These are phyloP conservation scores for Ceratina japonica DNA, from an alignment of 1,140 invertebrate species.

Conservation along the genomic window DNA sequence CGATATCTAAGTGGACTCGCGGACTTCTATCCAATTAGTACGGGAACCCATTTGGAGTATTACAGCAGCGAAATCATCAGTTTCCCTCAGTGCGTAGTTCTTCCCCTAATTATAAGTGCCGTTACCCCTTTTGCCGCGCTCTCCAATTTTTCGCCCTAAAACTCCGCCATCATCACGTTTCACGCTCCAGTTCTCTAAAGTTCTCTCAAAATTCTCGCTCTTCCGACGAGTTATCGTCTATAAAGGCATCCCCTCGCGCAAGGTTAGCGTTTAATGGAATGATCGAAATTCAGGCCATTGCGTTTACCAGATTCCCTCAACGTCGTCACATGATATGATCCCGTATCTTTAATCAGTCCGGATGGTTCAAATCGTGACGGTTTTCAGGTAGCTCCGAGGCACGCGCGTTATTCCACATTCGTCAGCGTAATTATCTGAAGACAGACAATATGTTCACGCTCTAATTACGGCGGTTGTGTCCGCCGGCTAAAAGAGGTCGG, in stretches of 20 bases:
- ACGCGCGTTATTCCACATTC: slow-evolving; percentile 52
- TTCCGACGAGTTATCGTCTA: background rate
- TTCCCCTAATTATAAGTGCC: background rate
- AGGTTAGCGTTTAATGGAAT: background rate
- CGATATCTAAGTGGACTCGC: background rate
- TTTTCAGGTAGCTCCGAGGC: background rate
- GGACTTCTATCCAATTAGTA: background rate
- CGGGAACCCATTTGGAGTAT: background rate
- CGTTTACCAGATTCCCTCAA: background rate
- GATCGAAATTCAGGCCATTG: background rate
- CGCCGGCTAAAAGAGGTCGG: slow-evolving; percentile 12
- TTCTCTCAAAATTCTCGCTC: background rate
- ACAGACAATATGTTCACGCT: slow-evolving; percentile 59
- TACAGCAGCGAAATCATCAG: background rate
- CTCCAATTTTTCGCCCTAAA: slow-evolving; percentile 5
- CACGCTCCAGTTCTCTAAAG: background rate
- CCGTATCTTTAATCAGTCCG: slow-evolving; percentile 11
- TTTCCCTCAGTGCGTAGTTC: background rate
- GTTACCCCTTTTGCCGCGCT: background rate
- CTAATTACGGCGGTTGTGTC: slow-evolving; percentile 56
- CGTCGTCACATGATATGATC: background rate
- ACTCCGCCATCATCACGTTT: background rate
- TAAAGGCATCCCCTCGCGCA: too few species aligned
- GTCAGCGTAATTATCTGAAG: slow-evolving; percentile 46
- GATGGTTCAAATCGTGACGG: slow-evolving; percentile 6